These are phyloP conservation scores for Tolmerus cingulatus DNA, from an alignment of 2,888 invertebrate species.

Conservation along the genomic window DNA sequence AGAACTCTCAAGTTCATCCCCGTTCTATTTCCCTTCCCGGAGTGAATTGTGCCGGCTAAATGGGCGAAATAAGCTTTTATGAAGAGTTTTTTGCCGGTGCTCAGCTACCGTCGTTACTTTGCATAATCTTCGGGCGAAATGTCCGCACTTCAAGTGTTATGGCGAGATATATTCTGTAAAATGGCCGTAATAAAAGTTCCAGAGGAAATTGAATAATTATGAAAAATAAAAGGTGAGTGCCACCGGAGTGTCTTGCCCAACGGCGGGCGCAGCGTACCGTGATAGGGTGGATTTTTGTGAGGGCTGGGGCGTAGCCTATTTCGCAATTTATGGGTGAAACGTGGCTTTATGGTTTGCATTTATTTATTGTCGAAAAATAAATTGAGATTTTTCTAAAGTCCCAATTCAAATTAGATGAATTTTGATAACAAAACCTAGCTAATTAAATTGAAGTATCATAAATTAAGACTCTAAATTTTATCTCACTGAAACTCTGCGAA, in stretches of 20 bases:
- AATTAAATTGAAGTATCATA: not conserved
- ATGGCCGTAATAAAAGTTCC: slow-evolving; percentile 48
- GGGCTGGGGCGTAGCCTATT: not conserved
- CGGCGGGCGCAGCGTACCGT: not conserved
- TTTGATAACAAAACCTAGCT: not conserved
- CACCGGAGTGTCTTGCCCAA: not conserved
- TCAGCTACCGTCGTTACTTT: slow-evolving; percentile 45
- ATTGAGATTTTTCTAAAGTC: not conserved
- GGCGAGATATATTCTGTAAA: slow-evolving; percentile 45
- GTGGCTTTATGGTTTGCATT: not conserved
- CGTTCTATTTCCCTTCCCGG: slow-evolving; percentile 6
- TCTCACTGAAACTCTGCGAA: too few relatives aligned
- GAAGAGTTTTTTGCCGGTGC: slow-evolving; percentile 41
- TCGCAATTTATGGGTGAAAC: not conserved
- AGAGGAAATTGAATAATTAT: slow-evolving; percentile 49
- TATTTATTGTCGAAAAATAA: not conserved
- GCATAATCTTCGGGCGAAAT: slow-evolving; percentile 49
- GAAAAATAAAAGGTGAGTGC: slow-evolving; percentile 48
- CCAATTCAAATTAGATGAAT: not conserved
- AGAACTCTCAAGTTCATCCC: slow-evolving; percentile 29
- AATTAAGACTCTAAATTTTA: too few relatives aligned
- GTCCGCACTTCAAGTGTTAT: slow-evolving; percentile 48
- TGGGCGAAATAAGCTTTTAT: slow-evolving; percentile 48
- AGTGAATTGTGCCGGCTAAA: slow-evolving; percentile 35
- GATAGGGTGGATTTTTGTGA: not conserved